Conservation (phyloP, 2,888 invertebrate species). For the Rugalucina vietnamica region DNA sequence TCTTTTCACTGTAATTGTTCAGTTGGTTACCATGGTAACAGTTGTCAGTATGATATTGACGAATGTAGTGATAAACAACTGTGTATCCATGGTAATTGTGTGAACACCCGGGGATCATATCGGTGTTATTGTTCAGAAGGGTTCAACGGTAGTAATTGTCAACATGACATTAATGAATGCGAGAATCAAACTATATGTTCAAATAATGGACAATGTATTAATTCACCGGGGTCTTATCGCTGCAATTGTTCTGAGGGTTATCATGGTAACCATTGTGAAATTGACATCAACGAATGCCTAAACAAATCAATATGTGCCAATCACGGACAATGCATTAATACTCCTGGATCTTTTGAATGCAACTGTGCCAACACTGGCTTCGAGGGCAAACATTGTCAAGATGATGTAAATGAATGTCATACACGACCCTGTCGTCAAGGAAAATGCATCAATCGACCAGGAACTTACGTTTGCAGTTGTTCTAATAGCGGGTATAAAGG, state of each 20-base stretch:
- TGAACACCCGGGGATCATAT: background rate
- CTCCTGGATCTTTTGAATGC: slow-evolving; percentile 64
- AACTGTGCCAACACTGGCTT: slow-evolving; percentile 87
- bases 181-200: background rate
- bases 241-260: background rate
- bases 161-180: background rate
- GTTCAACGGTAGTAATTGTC: background rate
- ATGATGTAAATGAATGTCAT: slow-evolving; percentile 36
- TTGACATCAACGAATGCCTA: slow-evolving; percentile 50
- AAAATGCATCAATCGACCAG: background rate
- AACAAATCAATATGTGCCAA: slow-evolving; percentile 61
- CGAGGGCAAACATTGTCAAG: slow-evolving; percentile 95
- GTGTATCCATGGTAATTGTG: background rate
- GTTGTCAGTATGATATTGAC: background rate
- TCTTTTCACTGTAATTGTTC: background rate
- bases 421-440: background rate
- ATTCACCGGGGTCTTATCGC: background rate
- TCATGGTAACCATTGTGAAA: background rate
- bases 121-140: background rate
- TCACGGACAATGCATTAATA: slow-evolving; percentile 67
- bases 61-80: background rate
- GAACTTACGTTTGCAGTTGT: background rate
- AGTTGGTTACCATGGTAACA: background rate
- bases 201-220: background rate
- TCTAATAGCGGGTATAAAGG: background rate